phyloP scores from a whole-genome alignment of 1,140 invertebrate genomes.

The Triops longicaudatus region DNA sequence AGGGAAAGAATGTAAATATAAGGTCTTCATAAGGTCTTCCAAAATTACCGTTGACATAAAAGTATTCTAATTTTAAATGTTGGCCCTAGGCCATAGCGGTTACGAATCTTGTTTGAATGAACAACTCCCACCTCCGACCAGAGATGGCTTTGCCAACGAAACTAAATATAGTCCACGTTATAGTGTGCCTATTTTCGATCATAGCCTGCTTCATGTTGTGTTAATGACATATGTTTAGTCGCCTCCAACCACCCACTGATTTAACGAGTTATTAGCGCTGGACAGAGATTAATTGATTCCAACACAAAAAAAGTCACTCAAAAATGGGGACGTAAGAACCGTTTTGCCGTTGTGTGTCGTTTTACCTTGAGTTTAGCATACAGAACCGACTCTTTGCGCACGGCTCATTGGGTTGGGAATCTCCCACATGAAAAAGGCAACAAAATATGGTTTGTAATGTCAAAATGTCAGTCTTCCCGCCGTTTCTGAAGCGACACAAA shows the following conservation, averaged over 20 bases:
- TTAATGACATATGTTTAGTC: not conserved
- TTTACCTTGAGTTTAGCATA: not conserved
- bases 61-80: too few relatives aligned
- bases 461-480: not conserved
- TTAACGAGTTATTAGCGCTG: not conserved
- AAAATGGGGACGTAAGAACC: not conserved
- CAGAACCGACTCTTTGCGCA: conserved; percentile 8
- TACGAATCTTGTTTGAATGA: not conserved
- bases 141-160: not conserved
- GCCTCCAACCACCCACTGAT: not conserved
- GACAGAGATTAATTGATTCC: not conserved
- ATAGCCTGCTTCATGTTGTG: not conserved
- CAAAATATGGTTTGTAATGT: not conserved
- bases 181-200: not conserved
- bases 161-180: not conserved
- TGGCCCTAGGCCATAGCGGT: too few relatives aligned
- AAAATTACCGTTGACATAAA: too few relatives aligned
- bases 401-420: not conserved
- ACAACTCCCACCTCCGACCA: not conserved
- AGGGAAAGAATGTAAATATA: too few relatives aligned
- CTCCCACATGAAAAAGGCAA: not conserved
- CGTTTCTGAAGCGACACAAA: too few relatives aligned
- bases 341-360: not conserved
- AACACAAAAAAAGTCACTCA: not conserved
- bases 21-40: too few relatives aligned